These are phyloP conservation scores for Phrynocephalus guinanensis DNA, from an alignment of 2,797 vertebrate species.

Conservation along the genomic window DNA sequence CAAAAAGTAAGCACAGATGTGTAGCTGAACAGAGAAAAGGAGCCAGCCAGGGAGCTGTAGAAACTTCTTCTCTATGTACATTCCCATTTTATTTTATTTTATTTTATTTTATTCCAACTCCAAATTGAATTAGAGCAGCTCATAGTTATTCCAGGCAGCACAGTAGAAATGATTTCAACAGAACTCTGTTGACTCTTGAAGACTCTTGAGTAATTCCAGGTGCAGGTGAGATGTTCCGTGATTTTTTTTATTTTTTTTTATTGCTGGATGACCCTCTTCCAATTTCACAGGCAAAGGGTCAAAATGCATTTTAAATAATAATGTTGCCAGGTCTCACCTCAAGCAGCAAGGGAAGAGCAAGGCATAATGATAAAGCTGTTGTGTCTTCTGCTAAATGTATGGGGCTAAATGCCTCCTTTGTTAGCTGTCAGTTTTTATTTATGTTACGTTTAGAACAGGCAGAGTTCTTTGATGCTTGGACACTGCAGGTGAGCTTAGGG, in stretches of 20 bases:
- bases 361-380: constrained; percentile 44
- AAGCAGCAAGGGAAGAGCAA: constrained; percentile 38
- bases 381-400: constrained; percentile 57
- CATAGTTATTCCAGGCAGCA: constrained; percentile 53
- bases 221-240: constrained; percentile 33
- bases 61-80: not conserved
- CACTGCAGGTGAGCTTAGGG: not conserved
- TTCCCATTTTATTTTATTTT: constrained; percentile 37
- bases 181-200: constrained; percentile 50
- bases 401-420: constrained; percentile 43
- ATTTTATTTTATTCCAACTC: not conserved
- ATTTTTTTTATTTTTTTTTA: constrained; percentile 41
- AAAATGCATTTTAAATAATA: constrained; percentile 46
- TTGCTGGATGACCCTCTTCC: constrained; percentile 29
- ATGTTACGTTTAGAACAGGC: constrained; percentile 23
- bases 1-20: not conserved
- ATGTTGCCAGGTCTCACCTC: constrained; percentile 36
- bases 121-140: constrained; percentile 38
- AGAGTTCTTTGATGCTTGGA: not conserved
- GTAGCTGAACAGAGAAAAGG: not conserved
- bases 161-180: constrained; percentile 54
- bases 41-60: accelerated
- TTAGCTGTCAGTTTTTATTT: constrained; percentile 4
- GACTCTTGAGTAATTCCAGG: constrained; percentile 52
- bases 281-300: constrained; percentile 44